Percentiles rank a stretch among this genome's conserved stretches.
Evolutionary conservation across 1,140 invertebrate genomes (phyloP).

Genomic region (Nephila pilipes): DNA sequence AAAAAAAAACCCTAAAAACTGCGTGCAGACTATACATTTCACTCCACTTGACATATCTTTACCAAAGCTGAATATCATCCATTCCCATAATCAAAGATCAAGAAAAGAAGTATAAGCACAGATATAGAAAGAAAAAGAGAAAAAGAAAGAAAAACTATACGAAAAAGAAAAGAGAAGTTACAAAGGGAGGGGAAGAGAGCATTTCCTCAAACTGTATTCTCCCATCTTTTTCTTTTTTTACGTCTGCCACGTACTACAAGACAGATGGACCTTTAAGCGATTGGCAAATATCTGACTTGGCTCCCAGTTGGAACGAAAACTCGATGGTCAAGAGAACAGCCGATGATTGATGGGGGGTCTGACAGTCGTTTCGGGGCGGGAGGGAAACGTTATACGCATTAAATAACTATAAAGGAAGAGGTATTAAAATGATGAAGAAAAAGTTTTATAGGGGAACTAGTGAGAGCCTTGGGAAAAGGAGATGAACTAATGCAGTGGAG

Average conservation of each 20-base stretch:
- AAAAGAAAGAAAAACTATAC: not conserved
- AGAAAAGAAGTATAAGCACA: not conserved
- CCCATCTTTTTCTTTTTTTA: not conserved
- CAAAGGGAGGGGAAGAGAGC: not conserved
- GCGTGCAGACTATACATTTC: not conserved
- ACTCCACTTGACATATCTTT: not conserved
- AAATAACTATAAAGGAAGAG: constrained; percentile 36
- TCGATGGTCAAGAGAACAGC: constrained; percentile 36
- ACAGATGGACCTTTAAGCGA: constrained; percentile 72
- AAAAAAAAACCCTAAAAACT: too few species aligned
- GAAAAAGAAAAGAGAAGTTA: constrained; percentile 26
- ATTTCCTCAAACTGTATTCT: not conserved
- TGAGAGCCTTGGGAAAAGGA: constrained; percentile 12
- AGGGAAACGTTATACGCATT: constrained; percentile 37
- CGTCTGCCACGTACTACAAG: constrained; percentile 45
- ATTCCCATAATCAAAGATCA: not conserved
- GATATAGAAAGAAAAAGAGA: not conserved
- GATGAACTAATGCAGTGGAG: not conserved
- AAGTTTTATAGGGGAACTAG: constrained; percentile 25
- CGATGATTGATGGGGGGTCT: constrained; percentile 21
- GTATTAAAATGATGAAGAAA: constrained; percentile 45
- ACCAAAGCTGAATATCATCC: not conserved
- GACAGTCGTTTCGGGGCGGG: not conserved
- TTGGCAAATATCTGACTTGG: constrained; percentile 67
- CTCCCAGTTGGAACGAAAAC: constrained; percentile 27